phyloP scores from a whole-genome alignment of 2,888 invertebrate genomes.

The Lochmaea capreae region DNA sequence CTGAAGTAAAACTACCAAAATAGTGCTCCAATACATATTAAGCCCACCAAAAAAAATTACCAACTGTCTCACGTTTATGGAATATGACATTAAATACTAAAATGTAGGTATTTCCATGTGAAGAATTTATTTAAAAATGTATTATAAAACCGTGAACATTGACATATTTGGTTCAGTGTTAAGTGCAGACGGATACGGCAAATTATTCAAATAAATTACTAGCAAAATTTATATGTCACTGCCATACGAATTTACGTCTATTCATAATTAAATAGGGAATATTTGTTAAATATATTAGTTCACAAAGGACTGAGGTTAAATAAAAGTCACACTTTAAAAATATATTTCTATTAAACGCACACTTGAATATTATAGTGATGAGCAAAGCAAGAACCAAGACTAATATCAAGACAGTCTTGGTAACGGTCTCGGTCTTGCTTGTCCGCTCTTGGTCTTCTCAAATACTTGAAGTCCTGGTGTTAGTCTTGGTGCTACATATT shows the following conservation, averaged over 20 bases:
- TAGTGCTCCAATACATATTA: neutral
- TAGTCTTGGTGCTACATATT: too few relatives aligned
- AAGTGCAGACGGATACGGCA: slow-evolving; percentile 20
- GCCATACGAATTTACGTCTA: neutral
- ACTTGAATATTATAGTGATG: too few relatives aligned
- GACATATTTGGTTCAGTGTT: slow-evolving; percentile 20
- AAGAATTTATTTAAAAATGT: neutral
- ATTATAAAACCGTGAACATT: slow-evolving; percentile 8
- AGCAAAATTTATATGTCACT: neutral
- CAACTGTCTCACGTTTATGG: neutral
- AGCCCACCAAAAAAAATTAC: neutral
- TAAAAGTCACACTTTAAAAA: too few relatives aligned
- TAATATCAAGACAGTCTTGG: too few relatives aligned
- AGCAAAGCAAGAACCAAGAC: too few relatives aligned
- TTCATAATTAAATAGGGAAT: too few relatives aligned
- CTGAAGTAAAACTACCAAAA: neutral
- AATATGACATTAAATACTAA: neutral
- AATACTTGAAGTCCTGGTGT: too few relatives aligned
- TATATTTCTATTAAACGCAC: too few relatives aligned
- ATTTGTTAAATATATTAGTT: too few relatives aligned
- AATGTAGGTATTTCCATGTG: neutral
- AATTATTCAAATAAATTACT: slow-evolving; percentile 13
- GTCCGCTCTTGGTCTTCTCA: too few relatives aligned
- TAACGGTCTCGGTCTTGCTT: too few relatives aligned
- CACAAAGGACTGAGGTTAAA: too few relatives aligned